phyloP scores from a whole-genome alignment of 2,113 vertebrate genomes.

The Oxyura jamaicensis region DNA sequence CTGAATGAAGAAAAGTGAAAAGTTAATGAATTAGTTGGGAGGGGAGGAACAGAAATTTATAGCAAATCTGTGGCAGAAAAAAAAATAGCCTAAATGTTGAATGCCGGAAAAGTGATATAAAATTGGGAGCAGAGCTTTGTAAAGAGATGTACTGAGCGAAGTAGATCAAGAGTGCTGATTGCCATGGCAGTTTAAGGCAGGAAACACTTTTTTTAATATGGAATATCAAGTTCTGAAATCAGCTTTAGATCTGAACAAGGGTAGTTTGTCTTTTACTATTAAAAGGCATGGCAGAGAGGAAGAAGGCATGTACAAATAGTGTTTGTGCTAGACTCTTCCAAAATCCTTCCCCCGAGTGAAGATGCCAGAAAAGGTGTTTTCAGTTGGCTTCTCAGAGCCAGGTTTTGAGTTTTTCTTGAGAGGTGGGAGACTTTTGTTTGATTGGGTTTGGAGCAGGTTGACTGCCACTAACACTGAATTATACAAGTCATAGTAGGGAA shows the following conservation, averaged over 20 bases:
- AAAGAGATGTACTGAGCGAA: not conserved
- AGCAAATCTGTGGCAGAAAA: not conserved
- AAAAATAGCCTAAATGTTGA: not conserved
- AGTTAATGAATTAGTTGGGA: not conserved
- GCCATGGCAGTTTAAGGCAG: not conserved
- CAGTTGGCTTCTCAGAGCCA: not conserved
- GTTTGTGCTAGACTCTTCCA: not conserved
- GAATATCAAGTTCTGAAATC: not conserved
- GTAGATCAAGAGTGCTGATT: not conserved
- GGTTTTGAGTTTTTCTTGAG: not conserved
- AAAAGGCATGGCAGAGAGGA: not conserved
- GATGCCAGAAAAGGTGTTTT: not conserved
- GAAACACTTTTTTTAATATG: not conserved
- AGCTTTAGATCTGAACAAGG: not conserved
- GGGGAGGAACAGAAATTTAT: not conserved
- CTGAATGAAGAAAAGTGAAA: not conserved
- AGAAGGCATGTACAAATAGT: not conserved
- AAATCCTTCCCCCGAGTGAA: not conserved
- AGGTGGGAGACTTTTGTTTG: not conserved
- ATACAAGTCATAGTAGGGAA: not conserved
- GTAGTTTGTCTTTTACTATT: not conserved
- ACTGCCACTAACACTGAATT: not conserved
- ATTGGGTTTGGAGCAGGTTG: not conserved
- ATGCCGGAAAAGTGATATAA: not conserved
- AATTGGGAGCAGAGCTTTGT: not conserved